Evolutionary conservation across 2,113 vertebrate species (phyloP).

Genomic region (Rissa tridactyla): DNA sequence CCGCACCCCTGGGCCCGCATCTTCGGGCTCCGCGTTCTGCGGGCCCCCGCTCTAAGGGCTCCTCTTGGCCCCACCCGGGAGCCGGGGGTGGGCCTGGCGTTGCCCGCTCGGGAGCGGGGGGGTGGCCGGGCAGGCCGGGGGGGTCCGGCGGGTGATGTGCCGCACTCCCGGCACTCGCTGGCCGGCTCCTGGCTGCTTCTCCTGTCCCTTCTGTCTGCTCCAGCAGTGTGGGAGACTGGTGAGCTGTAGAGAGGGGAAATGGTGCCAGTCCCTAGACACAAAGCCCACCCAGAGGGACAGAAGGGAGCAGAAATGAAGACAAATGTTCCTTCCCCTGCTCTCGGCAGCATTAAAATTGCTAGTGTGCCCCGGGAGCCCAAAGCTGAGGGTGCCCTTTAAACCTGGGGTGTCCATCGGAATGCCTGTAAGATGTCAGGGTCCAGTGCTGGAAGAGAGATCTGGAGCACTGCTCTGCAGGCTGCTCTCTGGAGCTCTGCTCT

Average conservation of each 20-base stretch:
- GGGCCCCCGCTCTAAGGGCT: background rate
- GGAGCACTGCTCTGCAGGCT: background rate
- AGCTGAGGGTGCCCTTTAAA: background rate
- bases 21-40: background rate
- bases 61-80: background rate
- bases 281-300: background rate
- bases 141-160: background rate
- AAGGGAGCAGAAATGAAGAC: background rate
- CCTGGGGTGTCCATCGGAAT: background rate
- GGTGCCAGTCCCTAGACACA: background rate
- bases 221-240: accelerated
- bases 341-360: accelerated
- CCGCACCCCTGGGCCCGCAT: background rate
- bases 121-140: background rate
- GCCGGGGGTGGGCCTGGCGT: background rate
- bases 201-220: accelerated
- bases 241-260: background rate
- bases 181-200: background rate
- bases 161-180: background rate
- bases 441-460: background rate
- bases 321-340: accelerated
- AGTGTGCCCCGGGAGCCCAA: accelerated
- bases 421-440: background rate
- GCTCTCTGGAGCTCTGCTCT: background rate
- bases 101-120: background rate